phyloP scores from a whole-genome alignment of 2,888 invertebrate species.

The Axea sp. region DNA sequence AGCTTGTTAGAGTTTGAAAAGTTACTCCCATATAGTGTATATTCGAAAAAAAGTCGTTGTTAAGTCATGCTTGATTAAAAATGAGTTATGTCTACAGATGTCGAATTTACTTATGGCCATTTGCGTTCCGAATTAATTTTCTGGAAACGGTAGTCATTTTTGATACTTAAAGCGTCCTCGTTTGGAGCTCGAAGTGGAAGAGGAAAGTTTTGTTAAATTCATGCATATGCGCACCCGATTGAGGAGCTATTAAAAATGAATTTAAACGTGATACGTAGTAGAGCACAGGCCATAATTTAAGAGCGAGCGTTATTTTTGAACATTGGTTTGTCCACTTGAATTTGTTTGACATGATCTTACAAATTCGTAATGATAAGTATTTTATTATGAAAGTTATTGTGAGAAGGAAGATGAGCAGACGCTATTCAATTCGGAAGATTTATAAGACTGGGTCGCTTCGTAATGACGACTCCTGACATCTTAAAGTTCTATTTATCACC shows the following conservation, averaged over 20 bases:
- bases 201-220: slow-evolving; percentile 4
- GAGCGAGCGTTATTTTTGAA: too few species aligned
- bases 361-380: slow-evolving; percentile 56
- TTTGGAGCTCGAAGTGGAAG: not conserved
- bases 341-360: slow-evolving; percentile 47
- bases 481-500: slow-evolving; percentile 57
- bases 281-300: slow-evolving; percentile 15
- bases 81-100: slow-evolving; percentile 55
- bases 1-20: slow-evolving; percentile 24
- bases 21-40: not conserved
- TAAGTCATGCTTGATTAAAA: slow-evolving; percentile 51
- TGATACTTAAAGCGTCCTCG: slow-evolving; percentile 8
- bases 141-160: slow-evolving; percentile 17
- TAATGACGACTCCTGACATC: slow-evolving; percentile 52
- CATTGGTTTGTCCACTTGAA: not conserved
- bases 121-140: slow-evolving; percentile 59
- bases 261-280: slow-evolving; percentile 17
- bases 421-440: slow-evolving; percentile 41
- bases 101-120: slow-evolving; percentile 43
- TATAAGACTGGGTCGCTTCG: slow-evolving; percentile 37
- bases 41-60: slow-evolving; percentile 10
- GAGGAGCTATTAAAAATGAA: slow-evolving; percentile 21
- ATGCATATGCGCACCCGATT: slow-evolving; percentile 41
- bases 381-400: slow-evolving; percentile 44
- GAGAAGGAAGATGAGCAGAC: slow-evolving; percentile 26